phyloP scores from a whole-genome alignment of 2,888 invertebrate genomes.

The Hecatera dysodea region DNA sequence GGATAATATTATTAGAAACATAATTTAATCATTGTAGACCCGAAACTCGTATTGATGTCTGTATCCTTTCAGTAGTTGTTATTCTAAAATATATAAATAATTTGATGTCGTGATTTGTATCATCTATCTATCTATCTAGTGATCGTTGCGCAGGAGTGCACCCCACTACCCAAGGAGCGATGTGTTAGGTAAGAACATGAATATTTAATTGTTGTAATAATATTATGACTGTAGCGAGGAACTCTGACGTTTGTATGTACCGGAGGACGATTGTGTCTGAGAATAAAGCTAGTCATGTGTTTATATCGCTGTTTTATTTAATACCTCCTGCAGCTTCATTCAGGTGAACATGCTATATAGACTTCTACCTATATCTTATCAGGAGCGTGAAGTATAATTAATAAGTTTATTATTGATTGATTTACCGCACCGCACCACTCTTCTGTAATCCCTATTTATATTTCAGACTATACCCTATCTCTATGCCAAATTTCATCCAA shows the following conservation, averaged over 20 bases:
- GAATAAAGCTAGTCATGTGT: constrained; percentile 91
- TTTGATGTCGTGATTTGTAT: constrained; percentile 33
- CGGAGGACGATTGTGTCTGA: constrained; percentile 78
- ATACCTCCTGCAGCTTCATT: too few species aligned
- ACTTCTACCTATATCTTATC: too few species aligned
- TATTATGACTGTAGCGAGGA: constrained; percentile 70
- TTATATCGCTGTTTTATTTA: constrained; percentile 78
- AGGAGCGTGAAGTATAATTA: too few species aligned
- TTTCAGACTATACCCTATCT: too few species aligned
- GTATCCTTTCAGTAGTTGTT: background rate
- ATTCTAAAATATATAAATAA: background rate
- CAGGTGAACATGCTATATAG: too few species aligned
- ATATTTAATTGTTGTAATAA: constrained; percentile 79
- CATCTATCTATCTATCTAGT: too few species aligned
- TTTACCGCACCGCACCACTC: too few species aligned
- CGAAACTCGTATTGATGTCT: background rate
- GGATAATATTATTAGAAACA: background rate
- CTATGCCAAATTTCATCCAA: too few species aligned
- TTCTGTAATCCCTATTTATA: too few species aligned
- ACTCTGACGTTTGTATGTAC: constrained; percentile 71
- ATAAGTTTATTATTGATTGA: too few species aligned
- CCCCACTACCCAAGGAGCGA: constrained; percentile 67
- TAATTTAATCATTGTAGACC: constrained; percentile 9
- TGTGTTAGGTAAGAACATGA: constrained; percentile 73
- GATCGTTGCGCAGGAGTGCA: constrained; percentile 69